Conservation (phyloP, 2,888 invertebrate species). For the Mesorhabditis sp. region DNA sequence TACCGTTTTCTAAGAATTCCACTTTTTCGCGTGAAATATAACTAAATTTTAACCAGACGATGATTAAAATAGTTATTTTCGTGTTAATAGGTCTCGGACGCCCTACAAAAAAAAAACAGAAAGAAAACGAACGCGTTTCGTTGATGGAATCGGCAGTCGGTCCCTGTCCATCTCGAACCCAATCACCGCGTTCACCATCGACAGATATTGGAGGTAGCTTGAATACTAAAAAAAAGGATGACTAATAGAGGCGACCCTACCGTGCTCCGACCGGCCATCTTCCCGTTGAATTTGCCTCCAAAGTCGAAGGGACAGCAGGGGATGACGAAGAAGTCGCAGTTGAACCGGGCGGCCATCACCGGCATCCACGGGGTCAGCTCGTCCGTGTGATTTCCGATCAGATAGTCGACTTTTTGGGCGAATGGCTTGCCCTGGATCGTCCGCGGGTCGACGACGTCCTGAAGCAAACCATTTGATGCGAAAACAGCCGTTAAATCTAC, state of each 20-base stretch:
- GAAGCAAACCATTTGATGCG: conserved; percentile 22
- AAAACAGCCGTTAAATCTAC: conserved; percentile 13
- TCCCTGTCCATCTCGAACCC: conserved; percentile 76
- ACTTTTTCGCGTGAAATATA: no score
- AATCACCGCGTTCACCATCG: conserved; percentile 63
- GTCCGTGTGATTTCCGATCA: conserved; percentile 98
- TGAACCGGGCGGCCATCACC: conserved; percentile 75
- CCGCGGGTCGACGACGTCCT: conserved; percentile 37
- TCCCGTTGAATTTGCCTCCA: conserved; percentile 72
- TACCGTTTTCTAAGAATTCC: no score
- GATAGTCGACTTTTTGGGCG: conserved; percentile 43
- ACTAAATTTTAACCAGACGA: no score
- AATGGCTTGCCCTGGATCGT: no score
- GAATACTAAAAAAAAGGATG: conserved; percentile 9
- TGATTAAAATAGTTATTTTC: no score
- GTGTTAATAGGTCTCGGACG: no score
- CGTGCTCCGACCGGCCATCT: neutral
- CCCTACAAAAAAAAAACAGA: no score
- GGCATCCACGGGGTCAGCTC: conserved; percentile 99
- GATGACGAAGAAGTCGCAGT: conserved; percentile 76
- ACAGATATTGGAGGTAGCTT: conserved; percentile 15
- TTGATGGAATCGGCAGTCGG: conserved; percentile 89
- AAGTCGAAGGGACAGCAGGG: conserved; percentile 94
- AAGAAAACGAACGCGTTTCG: conserved; percentile 75
- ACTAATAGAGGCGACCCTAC: neutral